Base-by-base conservation (phyloP, 2,888 invertebrate genomes). In the Stegophylla sp. region DNA sequence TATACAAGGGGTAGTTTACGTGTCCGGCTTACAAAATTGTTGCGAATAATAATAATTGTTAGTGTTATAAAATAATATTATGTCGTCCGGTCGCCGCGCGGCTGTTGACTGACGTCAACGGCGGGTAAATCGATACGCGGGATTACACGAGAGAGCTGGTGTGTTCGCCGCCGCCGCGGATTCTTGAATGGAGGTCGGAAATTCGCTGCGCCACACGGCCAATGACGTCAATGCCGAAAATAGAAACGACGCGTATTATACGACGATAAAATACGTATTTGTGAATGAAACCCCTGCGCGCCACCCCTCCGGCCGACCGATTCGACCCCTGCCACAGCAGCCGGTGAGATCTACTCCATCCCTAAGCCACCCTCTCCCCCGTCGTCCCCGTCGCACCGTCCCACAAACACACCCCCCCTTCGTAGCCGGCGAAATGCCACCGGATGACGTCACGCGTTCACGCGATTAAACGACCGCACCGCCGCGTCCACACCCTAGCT, bases 141-240 rank as follows among this genome's bases (percentile, higher is more conserved):
- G 51, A 51, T 34, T 34, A 34, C 28, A 34, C 28, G 17, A 15
- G 20, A n/a, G 15, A 20, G 64, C 23, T 0, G 23, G 3, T 0
- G 59, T 26, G 41, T 12, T n/a, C 43, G 72, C 23, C 15, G 67
- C 28, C 26, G 13, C 15, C 59, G 34, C 12, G 61, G 51, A 61
- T 79, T 79, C 79, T 48, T 79, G 79, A 79, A 79, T 79, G 79
- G 79, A 79, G 71, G 79, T 79, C 69, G 79, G 66, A 26, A 75
- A 45, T 45, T 61, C 43, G 45, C 61, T 20, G 61, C 20, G 59
- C 23, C 7, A 34, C 7, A 34, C 34, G 34, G 61, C 34, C n/a
- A 48, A 63, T 79, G 79, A 79, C 79, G 79, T 79, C 79, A 71
- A 71, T 79, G 41, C 71, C 23, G 71, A 71, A 71, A 79, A 79